Evolutionary conservation across 2,888 invertebrate genomes (phyloP).

Genomic region (Ophraella communa): DNA sequence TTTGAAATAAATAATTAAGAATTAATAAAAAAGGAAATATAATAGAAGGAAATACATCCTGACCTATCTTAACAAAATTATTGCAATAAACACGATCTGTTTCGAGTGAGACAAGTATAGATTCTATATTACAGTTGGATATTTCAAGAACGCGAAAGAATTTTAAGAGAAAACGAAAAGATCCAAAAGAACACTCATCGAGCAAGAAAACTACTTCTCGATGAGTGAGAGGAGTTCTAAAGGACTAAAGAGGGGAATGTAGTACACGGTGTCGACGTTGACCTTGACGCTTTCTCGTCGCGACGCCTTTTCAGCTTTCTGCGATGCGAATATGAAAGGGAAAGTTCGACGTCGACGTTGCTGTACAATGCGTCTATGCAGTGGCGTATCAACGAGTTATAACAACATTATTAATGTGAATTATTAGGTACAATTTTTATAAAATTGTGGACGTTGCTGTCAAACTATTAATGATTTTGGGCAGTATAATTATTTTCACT

Average conservation of each 20-base stretch:
- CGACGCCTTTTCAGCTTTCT: slow-evolving; percentile 49
- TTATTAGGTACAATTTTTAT: too few species aligned
- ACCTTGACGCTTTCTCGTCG: slow-evolving; percentile 49
- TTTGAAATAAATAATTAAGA: too few species aligned
- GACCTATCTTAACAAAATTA: too few species aligned
- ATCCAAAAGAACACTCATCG: slow-evolving; percentile 22
- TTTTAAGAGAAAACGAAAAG: slow-evolving; percentile 5
- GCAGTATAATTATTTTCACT: too few species aligned
- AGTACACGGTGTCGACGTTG: slow-evolving; percentile 36
- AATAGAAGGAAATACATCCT: too few species aligned
- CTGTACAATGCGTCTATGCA: slow-evolving; percentile 34
- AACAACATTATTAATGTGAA: neutral
- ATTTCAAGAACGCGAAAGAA: neutral
- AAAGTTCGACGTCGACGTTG: slow-evolving; percentile 41
- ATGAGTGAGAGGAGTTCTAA: slow-evolving; percentile 4
- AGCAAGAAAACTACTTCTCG: slow-evolving; percentile 22
- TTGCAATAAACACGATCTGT: too few species aligned
- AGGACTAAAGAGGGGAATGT: slow-evolving; percentile 23
- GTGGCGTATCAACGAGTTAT: slow-evolving; percentile 20
- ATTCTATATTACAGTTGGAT: neutral
- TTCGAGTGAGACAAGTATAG: too few species aligned
- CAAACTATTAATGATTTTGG: too few species aligned
- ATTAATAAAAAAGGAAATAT: too few species aligned
- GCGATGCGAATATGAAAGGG: slow-evolving; percentile 44
- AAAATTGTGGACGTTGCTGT: too few species aligned